phyloP scores from a whole-genome alignment of 2,888 invertebrate species.

The Urechis unicinctus region DNA sequence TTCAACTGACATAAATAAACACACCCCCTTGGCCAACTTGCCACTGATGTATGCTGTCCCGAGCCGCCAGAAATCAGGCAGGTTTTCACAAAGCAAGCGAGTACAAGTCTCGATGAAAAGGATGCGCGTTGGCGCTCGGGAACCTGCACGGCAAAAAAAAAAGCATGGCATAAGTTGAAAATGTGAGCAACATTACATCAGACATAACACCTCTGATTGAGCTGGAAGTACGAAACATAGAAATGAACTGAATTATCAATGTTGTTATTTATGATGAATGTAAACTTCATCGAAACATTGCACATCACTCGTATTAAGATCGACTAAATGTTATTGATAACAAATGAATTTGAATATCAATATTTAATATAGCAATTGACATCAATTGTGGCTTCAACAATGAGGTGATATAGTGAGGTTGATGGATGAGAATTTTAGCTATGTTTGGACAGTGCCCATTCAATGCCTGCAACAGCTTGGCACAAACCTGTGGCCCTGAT shows the following conservation, averaged over 20 bases:
- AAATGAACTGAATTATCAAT: too few species aligned
- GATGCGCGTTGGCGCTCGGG: conserved; percentile 60
- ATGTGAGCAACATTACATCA: background rate
- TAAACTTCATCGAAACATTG: too few species aligned
- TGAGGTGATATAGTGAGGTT: too few species aligned
- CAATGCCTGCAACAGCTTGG: too few species aligned
- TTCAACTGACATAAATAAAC: background rate
- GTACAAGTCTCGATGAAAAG: conserved; percentile 75
- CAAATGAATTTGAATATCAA: background rate
- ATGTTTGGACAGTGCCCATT: too few species aligned
- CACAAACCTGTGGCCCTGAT: too few species aligned
- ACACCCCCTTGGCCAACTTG: conserved; percentile 37
- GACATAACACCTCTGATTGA: background rate
- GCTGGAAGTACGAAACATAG: too few species aligned
- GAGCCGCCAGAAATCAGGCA: conserved; percentile 91
- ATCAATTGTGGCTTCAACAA: too few species aligned
- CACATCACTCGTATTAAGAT: too few species aligned
- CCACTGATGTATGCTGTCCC: conserved; percentile 91
- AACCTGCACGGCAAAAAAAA: conserved; percentile 5
- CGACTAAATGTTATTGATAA: background rate
- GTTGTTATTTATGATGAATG: too few species aligned
- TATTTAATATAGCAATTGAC: background rate
- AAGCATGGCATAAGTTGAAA: background rate
- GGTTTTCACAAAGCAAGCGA: conserved; percentile 66
- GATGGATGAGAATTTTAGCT: too few species aligned